Evolutionary conservation across 2,797 vertebrate species (phyloP).

Genomic region (Tokudaia tokunoshimensis): DNA sequence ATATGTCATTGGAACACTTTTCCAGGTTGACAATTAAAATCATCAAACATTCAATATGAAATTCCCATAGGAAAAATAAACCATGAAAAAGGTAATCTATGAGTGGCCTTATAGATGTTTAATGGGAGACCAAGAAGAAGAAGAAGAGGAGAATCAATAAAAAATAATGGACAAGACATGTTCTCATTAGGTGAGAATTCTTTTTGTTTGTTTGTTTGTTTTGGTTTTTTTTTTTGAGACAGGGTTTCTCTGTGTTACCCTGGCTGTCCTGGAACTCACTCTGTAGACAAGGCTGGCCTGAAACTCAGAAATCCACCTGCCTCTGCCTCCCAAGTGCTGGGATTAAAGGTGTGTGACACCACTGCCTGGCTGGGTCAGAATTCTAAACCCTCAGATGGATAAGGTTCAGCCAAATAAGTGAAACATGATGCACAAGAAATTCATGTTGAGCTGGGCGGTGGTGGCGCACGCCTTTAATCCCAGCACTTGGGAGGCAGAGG

Average conservation of each 20-base stretch:
- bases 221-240: too few relatives aligned
- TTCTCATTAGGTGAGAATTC: not conserved
- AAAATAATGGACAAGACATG: not conserved
- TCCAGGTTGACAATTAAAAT: not conserved
- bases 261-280: too few relatives aligned
- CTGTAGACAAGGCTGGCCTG: too few relatives aligned
- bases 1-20: not conserved
- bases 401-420: not conserved
- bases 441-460: too few relatives aligned
- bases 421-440: not conserved
- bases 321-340: too few relatives aligned
- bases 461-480: too few relatives aligned
- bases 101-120: not conserved
- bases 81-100: not conserved
- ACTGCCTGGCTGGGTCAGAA: not conserved
- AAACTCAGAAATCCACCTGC: too few relatives aligned
- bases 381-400: not conserved
- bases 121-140: not conserved
- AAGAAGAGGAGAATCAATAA: not conserved
- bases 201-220: too few relatives aligned
- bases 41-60: not conserved
- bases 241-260: too few relatives aligned
- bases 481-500: too few relatives aligned
- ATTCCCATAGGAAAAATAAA: not conserved
- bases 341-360: too few relatives aligned